These are phyloP conservation scores for Arge pagana DNA, from an alignment of 2,888 invertebrate genomes.

Conservation along the genomic window DNA sequence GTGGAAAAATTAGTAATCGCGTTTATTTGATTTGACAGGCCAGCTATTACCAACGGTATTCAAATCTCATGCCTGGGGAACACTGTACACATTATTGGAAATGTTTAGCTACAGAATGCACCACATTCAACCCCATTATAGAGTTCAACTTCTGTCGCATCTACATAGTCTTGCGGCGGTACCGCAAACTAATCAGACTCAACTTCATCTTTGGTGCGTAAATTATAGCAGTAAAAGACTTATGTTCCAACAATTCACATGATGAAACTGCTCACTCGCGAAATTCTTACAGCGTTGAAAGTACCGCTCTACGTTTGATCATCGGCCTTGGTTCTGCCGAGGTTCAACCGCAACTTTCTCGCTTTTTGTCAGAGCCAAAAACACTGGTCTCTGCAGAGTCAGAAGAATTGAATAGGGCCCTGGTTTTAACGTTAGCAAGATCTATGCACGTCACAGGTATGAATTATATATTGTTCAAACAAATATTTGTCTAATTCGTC, in stretches of 20 bases:
- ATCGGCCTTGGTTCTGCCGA: slow-evolving; percentile 92
- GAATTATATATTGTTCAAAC: background rate
- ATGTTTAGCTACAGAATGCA: slow-evolving; percentile 97
- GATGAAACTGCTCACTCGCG: slow-evolving; percentile 18
- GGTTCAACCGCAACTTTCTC: slow-evolving; percentile 90
- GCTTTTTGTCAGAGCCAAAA: slow-evolving; percentile 90
- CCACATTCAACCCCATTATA: slow-evolving; percentile 94
- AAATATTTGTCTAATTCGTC: background rate
- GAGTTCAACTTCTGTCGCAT: slow-evolving; percentile 89
- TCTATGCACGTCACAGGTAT: slow-evolving; percentile 91
- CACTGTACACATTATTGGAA: slow-evolving; percentile 91
- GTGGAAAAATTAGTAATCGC: background rate
- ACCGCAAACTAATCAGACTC: slow-evolving; percentile 93
- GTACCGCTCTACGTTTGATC: slow-evolving; percentile 83
- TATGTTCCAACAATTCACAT: slow-evolving; percentile 28
- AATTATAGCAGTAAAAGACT: slow-evolving; percentile 33
- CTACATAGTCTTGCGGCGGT: slow-evolving; percentile 89
- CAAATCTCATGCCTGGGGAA: slow-evolving; percentile 93
- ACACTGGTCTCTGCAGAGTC: slow-evolving; percentile 91
- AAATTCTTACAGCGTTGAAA: slow-evolving; percentile 72
- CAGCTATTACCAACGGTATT: slow-evolving; percentile 90
- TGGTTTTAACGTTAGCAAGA: slow-evolving; percentile 91
- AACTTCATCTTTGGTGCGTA: slow-evolving; percentile 83
- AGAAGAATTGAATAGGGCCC: slow-evolving; percentile 89
- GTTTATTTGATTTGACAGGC: slow-evolving; percentile 59